A percentile compares a stretch with the other conserved stretches of the same genome.
Conservation (phyloP, 2,113 vertebrate species). For the Genyomyrus donnyi region DNA sequence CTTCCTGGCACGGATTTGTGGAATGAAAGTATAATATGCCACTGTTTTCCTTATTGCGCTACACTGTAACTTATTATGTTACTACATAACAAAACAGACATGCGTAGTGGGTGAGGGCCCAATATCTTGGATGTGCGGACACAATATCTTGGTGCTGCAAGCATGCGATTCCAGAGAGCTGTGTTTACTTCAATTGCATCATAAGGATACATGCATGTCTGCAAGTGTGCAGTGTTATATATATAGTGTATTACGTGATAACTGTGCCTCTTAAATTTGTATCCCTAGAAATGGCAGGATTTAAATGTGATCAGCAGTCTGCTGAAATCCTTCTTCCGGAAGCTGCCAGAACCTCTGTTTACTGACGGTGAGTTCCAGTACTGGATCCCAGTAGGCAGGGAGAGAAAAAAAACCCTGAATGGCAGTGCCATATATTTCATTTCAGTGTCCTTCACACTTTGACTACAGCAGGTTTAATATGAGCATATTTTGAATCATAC, state of each 20-base stretch:
- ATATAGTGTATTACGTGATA: not conserved
- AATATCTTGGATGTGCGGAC: not conserved
- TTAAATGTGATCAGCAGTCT: conserved; percentile 94
- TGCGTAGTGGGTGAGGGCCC: not conserved
- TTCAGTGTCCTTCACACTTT: not conserved
- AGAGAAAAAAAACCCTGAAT: not conserved
- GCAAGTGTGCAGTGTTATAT: not conserved
- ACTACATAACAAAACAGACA: not conserved
- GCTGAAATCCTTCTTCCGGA: conserved; percentile 90
- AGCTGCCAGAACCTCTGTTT: conserved; percentile 90
- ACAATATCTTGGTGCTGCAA: not conserved
- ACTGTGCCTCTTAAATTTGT: conserved; percentile 1
- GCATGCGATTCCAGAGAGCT: not conserved
- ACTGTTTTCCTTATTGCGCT: no score
- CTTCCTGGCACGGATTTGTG: not conserved
- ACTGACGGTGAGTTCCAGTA: conserved; percentile 71
- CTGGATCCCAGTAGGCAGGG: not conserved
- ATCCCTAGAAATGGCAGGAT: conserved; percentile 86
- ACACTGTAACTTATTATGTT: no score
- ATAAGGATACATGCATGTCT: not conserved
- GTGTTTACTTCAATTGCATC: not conserved
- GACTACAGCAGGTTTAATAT: not conserved
- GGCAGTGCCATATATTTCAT: not conserved
- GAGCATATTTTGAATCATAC: not conserved
- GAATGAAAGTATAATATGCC: not conserved